These are phyloP conservation scores for Acanthosoma haemorrhoidale DNA, from an alignment of 2,888 invertebrate genomes.

Conservation along the genomic window DNA sequence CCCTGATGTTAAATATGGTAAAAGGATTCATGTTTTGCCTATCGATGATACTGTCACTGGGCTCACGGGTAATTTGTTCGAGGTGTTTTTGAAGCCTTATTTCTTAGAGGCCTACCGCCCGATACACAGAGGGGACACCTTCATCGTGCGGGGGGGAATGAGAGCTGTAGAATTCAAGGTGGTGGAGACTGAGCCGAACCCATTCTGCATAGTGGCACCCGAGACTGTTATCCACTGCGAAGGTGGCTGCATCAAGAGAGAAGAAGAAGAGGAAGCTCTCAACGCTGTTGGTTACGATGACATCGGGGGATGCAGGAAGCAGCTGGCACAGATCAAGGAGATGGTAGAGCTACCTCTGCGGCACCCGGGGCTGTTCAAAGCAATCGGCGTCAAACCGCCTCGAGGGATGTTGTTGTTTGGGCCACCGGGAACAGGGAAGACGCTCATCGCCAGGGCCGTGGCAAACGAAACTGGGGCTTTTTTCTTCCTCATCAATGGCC, in stretches of 20 bases:
- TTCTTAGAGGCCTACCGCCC: constrained; percentile 98
- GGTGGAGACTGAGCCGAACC: constrained; percentile 94
- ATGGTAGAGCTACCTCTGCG: constrained; percentile 98
- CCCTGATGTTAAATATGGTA: constrained; percentile 95
- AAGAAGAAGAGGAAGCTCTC: constrained; percentile 94
- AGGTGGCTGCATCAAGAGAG: constrained; percentile 95
- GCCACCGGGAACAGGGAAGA: constrained; percentile 93
- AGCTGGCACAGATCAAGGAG: constrained; percentile 98
- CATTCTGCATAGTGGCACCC: constrained; percentile 97
- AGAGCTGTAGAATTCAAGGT: constrained; percentile 98
- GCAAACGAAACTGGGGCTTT: constrained; percentile 99
- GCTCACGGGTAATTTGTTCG: constrained; percentile 89
- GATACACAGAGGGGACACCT: constrained; percentile 95
- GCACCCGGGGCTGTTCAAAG: constrained; percentile 97
- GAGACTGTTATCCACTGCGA: constrained; percentile 98
- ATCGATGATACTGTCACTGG: constrained; percentile 94
- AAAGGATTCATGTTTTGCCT: constrained; percentile 92
- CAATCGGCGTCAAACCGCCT: constrained; percentile 97
- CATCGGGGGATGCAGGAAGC: constrained; percentile 97
- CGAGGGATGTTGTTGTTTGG: constrained; percentile 95
- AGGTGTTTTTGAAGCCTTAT: constrained; percentile 97
- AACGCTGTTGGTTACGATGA: constrained; percentile 99
- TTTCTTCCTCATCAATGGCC: constrained; percentile 96
- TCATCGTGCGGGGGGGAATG: constrained; percentile 96
- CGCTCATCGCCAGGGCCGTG: constrained; percentile 94